These are phyloP conservation scores for Fabriciana adippe DNA, from an alignment of 2,888 invertebrate genomes.

Conservation along the genomic window DNA sequence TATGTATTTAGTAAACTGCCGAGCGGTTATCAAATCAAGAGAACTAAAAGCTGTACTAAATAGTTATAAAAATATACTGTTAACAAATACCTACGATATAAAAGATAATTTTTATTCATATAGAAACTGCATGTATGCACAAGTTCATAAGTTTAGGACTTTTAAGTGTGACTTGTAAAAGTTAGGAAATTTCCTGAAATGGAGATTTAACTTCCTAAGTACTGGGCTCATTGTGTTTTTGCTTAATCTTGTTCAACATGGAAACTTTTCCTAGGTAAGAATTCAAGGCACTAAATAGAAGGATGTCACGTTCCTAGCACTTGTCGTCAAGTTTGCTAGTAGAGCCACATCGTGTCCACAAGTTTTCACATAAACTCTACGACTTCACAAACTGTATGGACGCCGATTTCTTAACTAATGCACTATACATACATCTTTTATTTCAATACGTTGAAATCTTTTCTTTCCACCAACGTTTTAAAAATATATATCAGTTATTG, in stretches of 20 bases:
- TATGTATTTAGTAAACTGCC: too few relatives aligned
- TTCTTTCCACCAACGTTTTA: too few relatives aligned
- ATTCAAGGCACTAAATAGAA: conserved; percentile 41
- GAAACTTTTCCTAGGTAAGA: conserved; percentile 40
- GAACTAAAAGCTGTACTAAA: too few relatives aligned
- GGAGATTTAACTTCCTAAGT: conserved; percentile 27
- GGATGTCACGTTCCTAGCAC: conserved; percentile 72
- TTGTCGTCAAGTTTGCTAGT: conserved; percentile 66
- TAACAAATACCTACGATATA: too few relatives aligned
- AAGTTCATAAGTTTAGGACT: conserved; percentile 3
- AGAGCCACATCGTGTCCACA: conserved; percentile 64
- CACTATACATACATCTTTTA: conserved; percentile 43
- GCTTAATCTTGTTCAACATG: conserved; percentile 37
- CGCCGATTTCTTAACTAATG: conserved; percentile 66
- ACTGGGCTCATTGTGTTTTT: conserved; percentile 36
- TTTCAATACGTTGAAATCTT: not conserved
- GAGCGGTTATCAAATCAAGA: too few relatives aligned
- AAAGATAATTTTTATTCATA: not conserved
- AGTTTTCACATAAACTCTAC: conserved; percentile 77
- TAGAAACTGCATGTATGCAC: not conserved
- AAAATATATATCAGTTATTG: too few relatives aligned
- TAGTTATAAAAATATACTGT: too few relatives aligned
- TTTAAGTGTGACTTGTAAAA: conserved; percentile 9
- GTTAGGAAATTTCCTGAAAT: conserved; percentile 12
- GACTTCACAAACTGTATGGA: conserved; percentile 68